phyloP scores from a whole-genome alignment of 2,888 invertebrate species.

The Microchrysa polita region DNA sequence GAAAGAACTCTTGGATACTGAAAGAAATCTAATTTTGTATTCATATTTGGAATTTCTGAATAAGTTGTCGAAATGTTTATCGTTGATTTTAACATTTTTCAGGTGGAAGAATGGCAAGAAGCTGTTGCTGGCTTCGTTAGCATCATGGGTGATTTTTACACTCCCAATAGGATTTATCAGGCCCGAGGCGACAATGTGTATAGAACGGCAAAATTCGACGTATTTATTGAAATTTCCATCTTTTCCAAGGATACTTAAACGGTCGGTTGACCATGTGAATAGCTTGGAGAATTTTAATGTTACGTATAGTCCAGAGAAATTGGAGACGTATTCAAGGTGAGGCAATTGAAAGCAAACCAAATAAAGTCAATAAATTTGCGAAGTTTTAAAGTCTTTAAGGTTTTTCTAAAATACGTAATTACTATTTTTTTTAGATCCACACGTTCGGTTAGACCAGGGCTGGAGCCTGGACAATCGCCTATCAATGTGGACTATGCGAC shows the following conservation, averaged over 20 bases:
- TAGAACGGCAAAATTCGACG: conserved; percentile 73
- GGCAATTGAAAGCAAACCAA: neutral
- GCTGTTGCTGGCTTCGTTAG: conserved; percentile 87
- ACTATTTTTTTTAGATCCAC: conserved; percentile 26
- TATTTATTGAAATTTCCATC: conserved; percentile 72
- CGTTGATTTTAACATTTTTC: conserved; percentile 43
- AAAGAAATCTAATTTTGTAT: neutral
- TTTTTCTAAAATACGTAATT: no score
- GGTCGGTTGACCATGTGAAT: conserved; percentile 63
- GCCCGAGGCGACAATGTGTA: conserved; percentile 91
- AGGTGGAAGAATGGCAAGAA: conserved; percentile 87
- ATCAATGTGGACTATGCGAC: conserved; percentile 77
- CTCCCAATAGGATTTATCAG: conserved; percentile 95
- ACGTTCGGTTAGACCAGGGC: conserved; percentile 55
- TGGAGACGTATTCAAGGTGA: conserved; percentile 28
- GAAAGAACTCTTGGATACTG: conserved; percentile 3
- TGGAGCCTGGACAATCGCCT: conserved; percentile 73
- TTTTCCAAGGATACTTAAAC: conserved; percentile 62
- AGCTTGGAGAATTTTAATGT: conserved; percentile 49
- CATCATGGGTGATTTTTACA: conserved; percentile 97
- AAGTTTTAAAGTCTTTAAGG: no score
- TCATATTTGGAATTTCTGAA: no score
- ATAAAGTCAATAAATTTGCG: no score
- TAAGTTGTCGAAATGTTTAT: neutral
- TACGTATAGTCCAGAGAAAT: conserved; percentile 54